Percentiles rank a stretch among this genome's conserved stretches.
phyloP scores from a whole-genome alignment of 2,888 invertebrate genomes.

The Uropetala carovei region DNA sequence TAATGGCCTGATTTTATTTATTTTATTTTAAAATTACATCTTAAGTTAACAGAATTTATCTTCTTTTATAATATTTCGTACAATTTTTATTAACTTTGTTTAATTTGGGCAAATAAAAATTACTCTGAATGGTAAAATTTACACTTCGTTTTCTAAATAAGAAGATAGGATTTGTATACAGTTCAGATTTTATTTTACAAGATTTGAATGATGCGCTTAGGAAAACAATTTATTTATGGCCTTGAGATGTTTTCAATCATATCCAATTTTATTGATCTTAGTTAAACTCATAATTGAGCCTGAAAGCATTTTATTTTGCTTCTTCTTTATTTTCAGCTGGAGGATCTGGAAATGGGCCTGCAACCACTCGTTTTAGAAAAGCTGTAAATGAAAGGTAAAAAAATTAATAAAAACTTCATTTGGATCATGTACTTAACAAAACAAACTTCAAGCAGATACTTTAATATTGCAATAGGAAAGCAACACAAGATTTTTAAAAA shows the following conservation, averaged over 20 bases:
- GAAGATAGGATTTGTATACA: slow-evolving; percentile 22
- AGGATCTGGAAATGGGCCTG: slow-evolving; percentile 71
- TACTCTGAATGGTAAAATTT: neutral
- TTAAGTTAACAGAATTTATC: neutral
- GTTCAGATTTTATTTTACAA: slow-evolving; percentile 55
- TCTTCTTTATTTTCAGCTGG: slow-evolving; percentile 63
- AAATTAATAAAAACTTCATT: neutral
- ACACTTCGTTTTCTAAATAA: slow-evolving; percentile 46
- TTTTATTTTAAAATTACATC: slow-evolving; percentile 43
- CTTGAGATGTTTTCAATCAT: neutral
- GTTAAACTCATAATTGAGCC: neutral
- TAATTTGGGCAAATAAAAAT: slow-evolving; percentile 14
- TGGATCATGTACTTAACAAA: neutral
- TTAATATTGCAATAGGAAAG: neutral
- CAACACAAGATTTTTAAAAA: neutral
- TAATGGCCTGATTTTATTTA: slow-evolving; percentile 58
- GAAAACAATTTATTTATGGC: slow-evolving; percentile 21
- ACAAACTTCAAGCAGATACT: neutral
- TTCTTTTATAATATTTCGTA: neutral
- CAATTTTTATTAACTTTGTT: neutral
- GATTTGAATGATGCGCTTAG: slow-evolving; percentile 36
- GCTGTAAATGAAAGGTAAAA: slow-evolving; percentile 78
- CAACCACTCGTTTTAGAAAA: slow-evolving; percentile 89
- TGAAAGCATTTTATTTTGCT: slow-evolving; percentile 57
- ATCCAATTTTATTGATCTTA: neutral